Conservation (phyloP, 2,113 vertebrate species). For the Pseudorhombus dupliciocellatus region DNA sequence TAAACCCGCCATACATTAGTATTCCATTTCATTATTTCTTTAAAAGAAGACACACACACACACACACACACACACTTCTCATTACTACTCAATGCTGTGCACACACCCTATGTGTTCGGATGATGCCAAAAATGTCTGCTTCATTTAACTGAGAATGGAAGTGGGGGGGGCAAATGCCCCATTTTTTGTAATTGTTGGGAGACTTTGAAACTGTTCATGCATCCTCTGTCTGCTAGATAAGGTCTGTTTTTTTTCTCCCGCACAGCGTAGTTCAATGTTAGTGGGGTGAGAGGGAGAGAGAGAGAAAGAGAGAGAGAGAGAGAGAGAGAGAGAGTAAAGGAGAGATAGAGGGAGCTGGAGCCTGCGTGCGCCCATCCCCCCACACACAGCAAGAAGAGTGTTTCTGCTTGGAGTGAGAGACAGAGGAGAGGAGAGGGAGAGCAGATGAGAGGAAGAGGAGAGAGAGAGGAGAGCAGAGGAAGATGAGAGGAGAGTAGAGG, state of each 20-base stretch:
- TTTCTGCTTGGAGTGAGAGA: slow-evolving; percentile 80
- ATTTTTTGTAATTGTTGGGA: slow-evolving; percentile 53
- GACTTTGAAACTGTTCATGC: slow-evolving; percentile 67
- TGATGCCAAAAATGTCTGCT: slow-evolving; percentile 60
- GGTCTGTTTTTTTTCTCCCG: slow-evolving; percentile 42
- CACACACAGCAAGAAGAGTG: slow-evolving; percentile 79
- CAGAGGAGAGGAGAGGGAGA: slow-evolving; percentile 62
- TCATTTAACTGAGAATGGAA: slow-evolving; percentile 45
- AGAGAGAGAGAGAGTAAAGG: slow-evolving; percentile 58
- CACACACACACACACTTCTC: slow-evolving; percentile 53
- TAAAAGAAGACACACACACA: slow-evolving; percentile 18
- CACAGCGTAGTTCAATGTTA: slow-evolving; percentile 69
- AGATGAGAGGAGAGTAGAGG: slow-evolving; percentile 67
- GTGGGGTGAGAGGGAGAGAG: slow-evolving; percentile 66
- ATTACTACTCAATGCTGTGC: slow-evolving; percentile 48
- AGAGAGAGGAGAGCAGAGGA: slow-evolving; percentile 40
- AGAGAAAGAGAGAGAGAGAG: slow-evolving; percentile 58
- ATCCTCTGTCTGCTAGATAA: slow-evolving; percentile 64
- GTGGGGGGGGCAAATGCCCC: slow-evolving; percentile 8
- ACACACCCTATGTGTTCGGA: slow-evolving; percentile 51
- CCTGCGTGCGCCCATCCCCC: slow-evolving; percentile 83
- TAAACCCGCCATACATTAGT: neutral
- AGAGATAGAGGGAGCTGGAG: slow-evolving; percentile 65
- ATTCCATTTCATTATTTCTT: slow-evolving; percentile 1
- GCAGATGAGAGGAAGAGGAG: too few species aligned